phyloP scores from a whole-genome alignment of 2,113 vertebrate genomes.

The Chlamydotis undulata region DNA sequence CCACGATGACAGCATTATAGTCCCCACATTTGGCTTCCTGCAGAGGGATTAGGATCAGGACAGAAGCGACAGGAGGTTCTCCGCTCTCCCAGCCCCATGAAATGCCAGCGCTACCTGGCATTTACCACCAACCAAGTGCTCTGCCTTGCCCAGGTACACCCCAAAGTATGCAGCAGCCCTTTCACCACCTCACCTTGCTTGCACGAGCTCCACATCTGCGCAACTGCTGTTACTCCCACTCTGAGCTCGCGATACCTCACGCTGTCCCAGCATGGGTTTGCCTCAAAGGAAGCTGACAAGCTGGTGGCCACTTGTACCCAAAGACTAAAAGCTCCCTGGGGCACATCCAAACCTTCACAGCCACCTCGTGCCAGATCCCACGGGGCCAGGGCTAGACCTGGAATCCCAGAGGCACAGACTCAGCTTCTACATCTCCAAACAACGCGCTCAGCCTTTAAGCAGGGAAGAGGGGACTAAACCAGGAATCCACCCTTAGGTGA shows the following conservation, averaged over 20 bases:
- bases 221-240: not conserved
- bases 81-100: rapidly evolving
- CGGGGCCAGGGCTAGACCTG: not conserved
- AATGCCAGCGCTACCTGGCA: not conserved
- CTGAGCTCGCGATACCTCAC: not conserved
- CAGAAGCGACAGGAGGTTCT: not conserved
- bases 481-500: not conserved
- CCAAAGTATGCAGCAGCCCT: not conserved
- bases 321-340: not conserved
- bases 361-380: not conserved
- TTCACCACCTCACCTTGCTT: not conserved
- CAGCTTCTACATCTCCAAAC: not conserved
- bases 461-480: not conserved
- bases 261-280: not conserved
- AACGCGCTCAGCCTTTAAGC: not conserved
- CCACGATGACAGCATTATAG: conserved; percentile 87
- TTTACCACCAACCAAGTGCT: rapidly evolving
- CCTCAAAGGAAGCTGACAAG: not conserved
- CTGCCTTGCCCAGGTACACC: not conserved
- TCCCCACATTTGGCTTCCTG: conserved; percentile 87
- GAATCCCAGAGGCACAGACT: not conserved
- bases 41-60: not conserved
- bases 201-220: not conserved
- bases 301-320: not conserved
- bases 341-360: not conserved